A percentile compares a stretch with the other conserved stretches of the same genome.
Evolutionary conservation across 2,113 vertebrate genomes (phyloP).

Genomic region (Loxodonta africana): DNA sequence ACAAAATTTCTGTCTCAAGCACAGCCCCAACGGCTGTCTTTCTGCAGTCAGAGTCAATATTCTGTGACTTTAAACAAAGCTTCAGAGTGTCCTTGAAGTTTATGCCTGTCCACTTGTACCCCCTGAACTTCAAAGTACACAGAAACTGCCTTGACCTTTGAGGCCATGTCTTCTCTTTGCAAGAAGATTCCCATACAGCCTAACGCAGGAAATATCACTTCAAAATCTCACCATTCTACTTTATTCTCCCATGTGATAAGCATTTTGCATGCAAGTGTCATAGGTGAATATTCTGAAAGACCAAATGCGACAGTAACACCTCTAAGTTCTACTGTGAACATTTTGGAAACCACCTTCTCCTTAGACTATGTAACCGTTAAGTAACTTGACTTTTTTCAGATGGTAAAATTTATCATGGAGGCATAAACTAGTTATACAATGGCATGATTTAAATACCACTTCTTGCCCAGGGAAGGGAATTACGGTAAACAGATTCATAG

Average conservation of each 20-base stretch:
- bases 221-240: slow-evolving; percentile 58
- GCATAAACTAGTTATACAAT: slow-evolving; percentile 54
- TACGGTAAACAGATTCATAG: slow-evolving; percentile 76
- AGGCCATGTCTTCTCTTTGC: slow-evolving; percentile 3
- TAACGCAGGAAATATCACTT: slow-evolving; percentile 27
- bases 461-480: slow-evolving; percentile 65
- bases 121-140: slow-evolving; percentile 30
- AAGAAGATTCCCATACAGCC: neutral
- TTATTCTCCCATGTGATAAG: slow-evolving; percentile 46
- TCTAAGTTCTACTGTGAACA: slow-evolving; percentile 1
- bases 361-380: slow-evolving; percentile 62
- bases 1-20: neutral
- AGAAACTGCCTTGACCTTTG: slow-evolving; percentile 66
- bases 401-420: slow-evolving; percentile 49
- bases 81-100: slow-evolving; percentile 66
- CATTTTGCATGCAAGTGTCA: slow-evolving; percentile 59
- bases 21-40: neutral
- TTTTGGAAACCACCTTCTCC: slow-evolving; percentile 36
- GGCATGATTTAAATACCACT: slow-evolving; percentile 61
- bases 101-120: slow-evolving; percentile 42
- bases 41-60: slow-evolving; percentile 6
- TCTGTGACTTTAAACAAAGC: slow-evolving; percentile 48
- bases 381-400: slow-evolving; percentile 61
- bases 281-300: slow-evolving; percentile 70
- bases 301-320: slow-evolving; percentile 42